These are phyloP conservation scores for Cisticola juncidis DNA, from an alignment of 2,113 vertebrate species.

Conservation along the genomic window DNA sequence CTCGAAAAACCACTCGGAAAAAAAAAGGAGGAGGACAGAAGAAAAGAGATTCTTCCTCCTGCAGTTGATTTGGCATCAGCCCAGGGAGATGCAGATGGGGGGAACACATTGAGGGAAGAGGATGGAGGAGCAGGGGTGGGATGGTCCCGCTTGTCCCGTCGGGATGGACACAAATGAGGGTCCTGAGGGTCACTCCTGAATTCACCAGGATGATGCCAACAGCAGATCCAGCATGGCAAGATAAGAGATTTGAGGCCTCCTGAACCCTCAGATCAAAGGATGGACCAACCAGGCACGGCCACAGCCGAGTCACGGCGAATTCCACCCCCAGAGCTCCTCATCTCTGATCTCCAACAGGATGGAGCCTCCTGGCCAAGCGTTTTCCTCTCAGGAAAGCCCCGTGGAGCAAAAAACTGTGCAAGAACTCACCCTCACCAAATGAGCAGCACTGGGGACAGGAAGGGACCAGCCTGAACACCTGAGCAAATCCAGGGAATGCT, in stretches of 20 bases:
- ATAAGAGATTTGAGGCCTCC: neutral
- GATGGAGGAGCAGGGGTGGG: neutral
- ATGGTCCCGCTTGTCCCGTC: fast-evolving
- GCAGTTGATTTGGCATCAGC: neutral
- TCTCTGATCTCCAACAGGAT: neutral
- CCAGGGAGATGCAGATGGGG: neutral
- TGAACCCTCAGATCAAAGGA: fast-evolving
- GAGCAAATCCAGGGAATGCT: neutral
- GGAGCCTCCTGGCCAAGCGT: neutral
- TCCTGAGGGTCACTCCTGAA: neutral
- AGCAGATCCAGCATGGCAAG: neutral
- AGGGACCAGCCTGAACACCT: neutral
- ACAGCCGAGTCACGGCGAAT: neutral
- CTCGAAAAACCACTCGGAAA: neutral
- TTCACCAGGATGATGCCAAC: neutral
- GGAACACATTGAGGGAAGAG: neutral
- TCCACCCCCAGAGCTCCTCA: neutral
- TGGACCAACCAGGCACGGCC: neutral
- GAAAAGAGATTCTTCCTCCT: constrained; percentile 16
- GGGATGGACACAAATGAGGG: neutral
- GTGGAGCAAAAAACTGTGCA: fast-evolving
- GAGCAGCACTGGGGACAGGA: neutral
- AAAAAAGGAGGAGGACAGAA: neutral
- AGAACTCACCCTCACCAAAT: fast-evolving
- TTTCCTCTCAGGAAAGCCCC: neutral